These are phyloP conservation scores for Lordiphosa andalusiaca DNA, from an alignment of 2,888 invertebrate genomes.

Conservation along the genomic window DNA sequence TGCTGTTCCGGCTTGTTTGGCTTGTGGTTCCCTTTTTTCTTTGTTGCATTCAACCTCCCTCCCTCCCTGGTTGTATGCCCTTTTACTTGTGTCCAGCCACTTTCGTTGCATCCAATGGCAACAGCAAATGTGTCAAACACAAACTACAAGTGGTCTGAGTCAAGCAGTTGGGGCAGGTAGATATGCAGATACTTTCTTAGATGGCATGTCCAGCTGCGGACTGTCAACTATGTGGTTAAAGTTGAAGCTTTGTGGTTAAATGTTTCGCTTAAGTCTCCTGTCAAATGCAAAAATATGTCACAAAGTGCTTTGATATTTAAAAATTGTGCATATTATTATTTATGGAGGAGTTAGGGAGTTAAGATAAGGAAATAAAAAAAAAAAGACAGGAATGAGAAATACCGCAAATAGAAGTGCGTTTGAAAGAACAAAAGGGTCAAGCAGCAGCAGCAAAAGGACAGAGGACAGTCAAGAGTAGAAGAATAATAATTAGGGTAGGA, in stretches of 20 bases:
- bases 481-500: too few species aligned
- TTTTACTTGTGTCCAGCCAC: slow-evolving; percentile 5
- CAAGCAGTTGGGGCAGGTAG: slow-evolving; percentile 7
- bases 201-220: neutral
- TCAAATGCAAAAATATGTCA: neutral
- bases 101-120: slow-evolving; percentile 4
- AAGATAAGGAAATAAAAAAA: too few species aligned
- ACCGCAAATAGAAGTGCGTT: too few species aligned
- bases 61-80: too few species aligned
- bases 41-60: neutral
- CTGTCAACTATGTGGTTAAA: neutral
- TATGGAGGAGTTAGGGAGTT: neutral
- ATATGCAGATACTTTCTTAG: slow-evolving; percentile 7
- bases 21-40: slow-evolving; percentile 45
- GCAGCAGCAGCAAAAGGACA: too few species aligned
- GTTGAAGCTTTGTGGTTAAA: slow-evolving; percentile 1
- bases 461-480: too few species aligned
- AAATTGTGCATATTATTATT: too few species aligned
- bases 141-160: slow-evolving; percentile 31
- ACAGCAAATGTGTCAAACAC: slow-evolving; percentile 55
- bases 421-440: too few species aligned
- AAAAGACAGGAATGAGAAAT: too few species aligned
- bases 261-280: neutral
- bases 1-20: slow-evolving; percentile 59
- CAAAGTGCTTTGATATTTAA: too few species aligned